Conservation (phyloP, 2,888 invertebrate genomes). For the Oxyteleia sp. region DNA sequence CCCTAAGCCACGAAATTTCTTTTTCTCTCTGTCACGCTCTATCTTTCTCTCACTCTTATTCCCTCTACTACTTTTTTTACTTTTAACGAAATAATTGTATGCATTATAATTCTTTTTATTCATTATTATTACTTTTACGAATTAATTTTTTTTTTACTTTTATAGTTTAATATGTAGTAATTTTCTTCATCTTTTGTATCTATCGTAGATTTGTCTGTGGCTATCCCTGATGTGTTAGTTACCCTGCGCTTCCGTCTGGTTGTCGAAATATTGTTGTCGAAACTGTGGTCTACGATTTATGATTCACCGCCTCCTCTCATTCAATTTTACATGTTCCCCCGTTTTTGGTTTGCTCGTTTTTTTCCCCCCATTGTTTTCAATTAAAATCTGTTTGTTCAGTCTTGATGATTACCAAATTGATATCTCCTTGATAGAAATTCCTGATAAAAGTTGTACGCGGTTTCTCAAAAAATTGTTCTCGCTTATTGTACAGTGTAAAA, state of each 20-base stretch:
- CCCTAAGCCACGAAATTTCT: constrained; percentile 66
- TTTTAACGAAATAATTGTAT: constrained; percentile 85
- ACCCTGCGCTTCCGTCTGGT: constrained; percentile 88
- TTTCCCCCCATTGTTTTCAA: no score
- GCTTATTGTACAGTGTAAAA: constrained; percentile 17
- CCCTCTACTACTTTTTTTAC: constrained; percentile 76
- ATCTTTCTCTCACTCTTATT: constrained; percentile 63
- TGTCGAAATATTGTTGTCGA: constrained; percentile 87
- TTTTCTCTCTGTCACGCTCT: constrained; percentile 65
- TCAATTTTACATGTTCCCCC: constrained; percentile 46
- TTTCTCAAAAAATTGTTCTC: constrained; percentile 6
- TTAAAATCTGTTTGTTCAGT: constrained; percentile 54
- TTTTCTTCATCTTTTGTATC: constrained; percentile 83
- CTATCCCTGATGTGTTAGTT: constrained; percentile 88
- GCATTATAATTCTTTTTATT: constrained; percentile 80
- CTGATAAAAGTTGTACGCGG: constrained; percentile 13
- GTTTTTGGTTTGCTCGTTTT: not conserved
- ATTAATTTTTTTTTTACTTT: constrained; percentile 83
- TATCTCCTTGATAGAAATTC: constrained; percentile 12
- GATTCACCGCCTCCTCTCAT: constrained; percentile 75
- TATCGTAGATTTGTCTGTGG: constrained; percentile 88
- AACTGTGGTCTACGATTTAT: constrained; percentile 84
- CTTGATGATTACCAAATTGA: constrained; percentile 76
- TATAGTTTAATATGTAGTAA: constrained; percentile 87
- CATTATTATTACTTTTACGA: constrained; percentile 80